Percentiles rank a stretch among this genome's conserved stretches.
Conservation (phyloP, 2,113 vertebrate species). For the Gobio gobio region DNA sequence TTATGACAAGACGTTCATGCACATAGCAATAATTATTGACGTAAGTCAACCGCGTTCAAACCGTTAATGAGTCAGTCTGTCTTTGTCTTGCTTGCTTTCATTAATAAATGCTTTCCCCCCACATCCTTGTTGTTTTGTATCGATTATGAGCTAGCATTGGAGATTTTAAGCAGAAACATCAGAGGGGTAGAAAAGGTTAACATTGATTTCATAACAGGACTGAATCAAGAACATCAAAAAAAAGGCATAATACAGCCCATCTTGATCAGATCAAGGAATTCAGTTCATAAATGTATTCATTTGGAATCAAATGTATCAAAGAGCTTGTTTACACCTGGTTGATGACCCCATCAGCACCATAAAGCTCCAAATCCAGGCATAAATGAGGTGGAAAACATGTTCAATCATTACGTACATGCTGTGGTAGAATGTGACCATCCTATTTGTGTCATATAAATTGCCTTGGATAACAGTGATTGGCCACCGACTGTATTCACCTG, state of each 20-base stretch:
- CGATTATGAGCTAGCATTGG: background rate
- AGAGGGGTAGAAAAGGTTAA: conserved; percentile 49
- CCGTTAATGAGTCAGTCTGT: background rate
- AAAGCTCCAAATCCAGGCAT: background rate
- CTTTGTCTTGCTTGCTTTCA: conserved; percentile 10
- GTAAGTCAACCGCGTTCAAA: conserved; percentile 1
- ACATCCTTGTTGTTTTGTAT: background rate
- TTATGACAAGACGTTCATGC: background rate
- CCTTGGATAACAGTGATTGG: background rate
- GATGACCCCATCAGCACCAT: background rate
- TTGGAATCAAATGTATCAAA: background rate
- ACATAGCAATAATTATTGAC: conserved; percentile 1
- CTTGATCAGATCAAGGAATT: background rate
- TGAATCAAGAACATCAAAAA: conserved; percentile 64
- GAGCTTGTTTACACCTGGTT: background rate
- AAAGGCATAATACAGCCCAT: conserved; percentile 62
- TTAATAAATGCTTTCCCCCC: background rate
- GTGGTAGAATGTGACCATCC: background rate
- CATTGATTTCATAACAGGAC: conserved; percentile 67
- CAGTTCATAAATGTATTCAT: background rate
- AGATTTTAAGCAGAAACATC: background rate
- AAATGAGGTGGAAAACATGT: background rate
- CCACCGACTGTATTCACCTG: background rate
- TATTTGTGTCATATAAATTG: background rate
- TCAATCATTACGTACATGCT: background rate